Conservation (phyloP, 1,140 invertebrate species). For the Probaryconus sp. region DNA sequence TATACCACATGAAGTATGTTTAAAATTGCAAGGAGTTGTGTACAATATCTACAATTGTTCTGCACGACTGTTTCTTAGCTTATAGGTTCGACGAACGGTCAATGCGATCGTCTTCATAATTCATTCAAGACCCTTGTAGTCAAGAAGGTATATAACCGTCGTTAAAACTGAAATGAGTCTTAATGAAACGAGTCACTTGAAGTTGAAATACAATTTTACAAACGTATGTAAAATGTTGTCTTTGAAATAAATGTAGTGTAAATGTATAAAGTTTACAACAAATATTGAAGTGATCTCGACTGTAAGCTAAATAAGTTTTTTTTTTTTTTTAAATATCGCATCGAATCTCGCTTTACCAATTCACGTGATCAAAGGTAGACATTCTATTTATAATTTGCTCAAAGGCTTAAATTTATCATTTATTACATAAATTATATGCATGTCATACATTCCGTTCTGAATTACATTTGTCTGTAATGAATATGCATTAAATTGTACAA, state of each 20-base stretch:
- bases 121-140: constrained; percentile 43
- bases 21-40: constrained; percentile 27
- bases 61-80: constrained; percentile 1
- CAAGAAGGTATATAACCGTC: constrained; percentile 37
- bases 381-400: constrained; percentile 14
- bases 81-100: constrained; percentile 53
- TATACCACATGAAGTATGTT: constrained; percentile 1
- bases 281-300: too few relatives aligned
- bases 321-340: too few relatives aligned
- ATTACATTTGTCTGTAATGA: constrained; percentile 8
- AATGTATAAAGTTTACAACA: too few relatives aligned
- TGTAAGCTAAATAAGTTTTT: too few relatives aligned
- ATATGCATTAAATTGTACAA: constrained; percentile 10
- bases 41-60: constrained; percentile 28
- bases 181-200: constrained; percentile 36
- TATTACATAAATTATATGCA: constrained; percentile 18
- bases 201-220: constrained; percentile 15
- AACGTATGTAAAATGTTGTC: constrained; percentile 4
- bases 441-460: neutral
- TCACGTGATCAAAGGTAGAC: constrained; percentile 9
- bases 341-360: neutral
- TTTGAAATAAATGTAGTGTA: too few relatives aligned
- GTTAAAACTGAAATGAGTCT: constrained; percentile 26
- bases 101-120: constrained; percentile 53
- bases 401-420: constrained; percentile 18